Evolutionary conservation across 2,888 invertebrate genomes (phyloP), one percentile per base, ranked within the genome.

Genomic region (Fragum whitleyi): DNA sequence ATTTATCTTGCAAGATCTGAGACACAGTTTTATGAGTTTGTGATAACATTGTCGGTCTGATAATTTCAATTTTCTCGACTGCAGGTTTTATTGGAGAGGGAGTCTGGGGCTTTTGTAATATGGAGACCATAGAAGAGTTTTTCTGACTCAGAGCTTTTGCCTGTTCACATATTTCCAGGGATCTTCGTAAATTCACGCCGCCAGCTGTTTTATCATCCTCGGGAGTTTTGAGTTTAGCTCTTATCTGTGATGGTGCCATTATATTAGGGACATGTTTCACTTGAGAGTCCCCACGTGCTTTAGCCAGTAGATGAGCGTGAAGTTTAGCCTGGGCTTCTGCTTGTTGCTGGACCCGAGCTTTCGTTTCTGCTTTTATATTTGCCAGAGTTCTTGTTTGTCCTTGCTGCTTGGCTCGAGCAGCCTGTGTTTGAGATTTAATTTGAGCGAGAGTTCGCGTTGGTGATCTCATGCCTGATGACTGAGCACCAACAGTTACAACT

Each of bases 151-250:
- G 98, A 94, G 98, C 97, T 86, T 98, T 97, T n/a, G 96, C 95
- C 67, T 95, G 95, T 94, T 96, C 95, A 88, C 95, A 95, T 90
- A 98, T 98, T 95, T 98, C 98, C 94, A 98, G 97, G 93, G 98
- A 98, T 76, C 98, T 96, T 93, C 98, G 98, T 74, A 98, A 95
- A 94, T 98, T 98, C 47, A 98, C 97, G 65, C 90, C 89, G 67
- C 88, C 89, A 16, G 77, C 83, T 26, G 83, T 77, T 73, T 83
- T 81, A 23, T 83, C 85, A 9, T 73, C 69, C 62, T 83, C 82
- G 19, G 72, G 72, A 28, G 81, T 74, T 62, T 77, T 51, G 36
- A 73, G 68, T 71, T 86, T 83, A 19, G 79, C 53, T 73, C 80
- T 74, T 21, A 39, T 67, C 59, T 79, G 84, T 28, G 71, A 28